Evolutionary conservation across 2,888 invertebrate species (phyloP).

Genomic region (Drosophila tanythrix): DNA sequence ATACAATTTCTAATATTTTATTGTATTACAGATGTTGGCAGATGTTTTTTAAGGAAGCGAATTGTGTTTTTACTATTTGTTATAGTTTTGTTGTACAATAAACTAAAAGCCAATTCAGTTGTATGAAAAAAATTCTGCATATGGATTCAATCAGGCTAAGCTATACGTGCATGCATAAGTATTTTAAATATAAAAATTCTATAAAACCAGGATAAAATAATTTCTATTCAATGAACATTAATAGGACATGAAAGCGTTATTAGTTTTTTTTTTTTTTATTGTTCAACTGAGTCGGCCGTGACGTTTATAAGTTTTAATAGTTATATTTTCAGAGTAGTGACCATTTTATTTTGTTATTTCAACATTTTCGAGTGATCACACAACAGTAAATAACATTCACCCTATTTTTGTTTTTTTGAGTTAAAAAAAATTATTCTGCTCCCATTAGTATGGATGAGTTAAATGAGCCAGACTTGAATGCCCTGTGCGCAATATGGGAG

Average conservation of each 20-base stretch:
- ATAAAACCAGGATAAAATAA: neutral
- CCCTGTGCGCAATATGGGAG: slow-evolving; percentile 28
- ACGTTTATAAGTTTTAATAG: neutral
- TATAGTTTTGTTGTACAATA: neutral
- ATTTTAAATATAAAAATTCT: neutral
- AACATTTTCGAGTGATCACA: slow-evolving; percentile 7
- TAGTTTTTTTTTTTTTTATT: neutral
- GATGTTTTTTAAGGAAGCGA: slow-evolving; percentile 17
- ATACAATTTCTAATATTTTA: slow-evolving; percentile 38
- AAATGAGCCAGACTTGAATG: slow-evolving; percentile 15
- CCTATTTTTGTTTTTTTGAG: neutral
- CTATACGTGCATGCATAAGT: neutral
- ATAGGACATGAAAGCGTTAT: neutral
- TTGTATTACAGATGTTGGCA: slow-evolving; percentile 15
- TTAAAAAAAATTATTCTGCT: neutral
- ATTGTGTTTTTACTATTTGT: slow-evolving; percentile 25
- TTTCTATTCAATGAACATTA: neutral
- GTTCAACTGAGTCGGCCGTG: slow-evolving; percentile 3
- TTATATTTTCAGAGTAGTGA: neutral
- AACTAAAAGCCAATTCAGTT: neutral
- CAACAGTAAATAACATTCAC: neutral
- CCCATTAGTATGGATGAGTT: slow-evolving; percentile 25
- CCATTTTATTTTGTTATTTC: neutral
- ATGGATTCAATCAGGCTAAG: neutral
- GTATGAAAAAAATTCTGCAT: neutral